Base-by-base conservation (phyloP, 2,113 vertebrate genomes). In the Accipiter cooperii region DNA sequence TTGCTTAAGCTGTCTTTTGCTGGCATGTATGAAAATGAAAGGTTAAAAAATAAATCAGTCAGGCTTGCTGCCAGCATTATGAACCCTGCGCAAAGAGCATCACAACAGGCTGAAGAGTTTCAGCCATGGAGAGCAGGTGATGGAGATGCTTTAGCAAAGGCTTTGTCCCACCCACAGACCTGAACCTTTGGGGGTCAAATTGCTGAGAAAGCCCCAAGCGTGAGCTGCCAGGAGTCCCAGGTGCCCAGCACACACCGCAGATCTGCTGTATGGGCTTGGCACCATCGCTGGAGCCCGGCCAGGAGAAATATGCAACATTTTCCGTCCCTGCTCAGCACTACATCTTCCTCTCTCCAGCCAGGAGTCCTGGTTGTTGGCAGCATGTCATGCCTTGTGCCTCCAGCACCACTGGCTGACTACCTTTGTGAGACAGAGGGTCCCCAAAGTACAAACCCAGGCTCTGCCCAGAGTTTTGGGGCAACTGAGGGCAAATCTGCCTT, bases 271-370 rank as follows among this genome's bases (percentile, higher is more conserved):
- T 2, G 14, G 61, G 31, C 47, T 82, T 69, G 63, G 47, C 55
- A 63, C 40, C 63, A 26, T 9, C 2, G 1, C 55, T 70, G 77
- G 33, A 57, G 49, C 55, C 63, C 0, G 0, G 5, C 64, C 4
- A 1, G 38, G 40, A 78, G 73, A 64, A 70, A 36, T 11, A 71
- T 18, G 17, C 73, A 57, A 22, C 2, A 3, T 33, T 47, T 63
- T 22, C 57, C 28, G 49, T 28, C 36, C 18, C 28, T 1, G 1
- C 49, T 78, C 33, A 71, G 65, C 55, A 49, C 71, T 28, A 31
- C 40, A 47, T 18, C 55, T 34, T 61, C 38, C 8, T 55, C 36
- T 58, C 42, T 36, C 17, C 65, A 57, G 47, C 57, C 10, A 3
- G 19, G 57, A 64, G 47, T 16, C 47, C 64, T 64, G 64, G 16